Evolutionary conservation across 2,113 vertebrate genomes (phyloP), one percentile per base, ranked within the genome.

Genomic region (Tetrax tetrax): DNA sequence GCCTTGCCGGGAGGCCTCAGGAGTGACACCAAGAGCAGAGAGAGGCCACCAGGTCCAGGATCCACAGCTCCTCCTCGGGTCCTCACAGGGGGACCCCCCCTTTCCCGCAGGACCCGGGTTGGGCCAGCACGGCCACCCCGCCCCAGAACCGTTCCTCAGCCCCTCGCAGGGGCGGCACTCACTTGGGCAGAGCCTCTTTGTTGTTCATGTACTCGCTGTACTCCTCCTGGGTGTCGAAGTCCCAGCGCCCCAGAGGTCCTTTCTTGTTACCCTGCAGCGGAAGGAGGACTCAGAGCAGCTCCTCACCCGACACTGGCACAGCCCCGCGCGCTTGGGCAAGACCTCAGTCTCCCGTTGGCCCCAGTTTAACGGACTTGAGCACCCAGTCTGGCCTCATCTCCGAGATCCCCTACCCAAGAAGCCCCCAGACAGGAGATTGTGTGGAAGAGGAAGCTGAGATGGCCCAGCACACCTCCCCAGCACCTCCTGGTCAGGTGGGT

Each of bases 161-260:
- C 89, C 53, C 6, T 35, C 56, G 9, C 33, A 22, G 81, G 13
- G 43, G 53, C 29, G 16, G 80, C 61, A 97, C 98, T 93, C 97
- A 99, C 99, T 99, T 99, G 37, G 99, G 99, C 93, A 99, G 97
- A 25, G 99, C 99, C 92, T 99, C 99, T 95, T 99, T 99, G 97
- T 99, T 99, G 98, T 99, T 99, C 99, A 99, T 99, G 95, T 99
- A 99, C n/a, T 99, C 99, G 3, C 99, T 99, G 94, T 99, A 99
- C 79, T 99, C 99, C 94, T 99, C 99, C 97, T 99, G 99, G 0
- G 99, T 99, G 96, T 99, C 99, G 0, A 99, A 99, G 97, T 99
- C 99, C 99, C 99, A 99, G 72, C 99, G 99, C 27, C 99, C 99
- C 87, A 99, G 95, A 15, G 99, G 99, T 22, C 99, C 99, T 51